Percentiles rank a stretch among this genome's conserved stretches.
phyloP scores from a whole-genome alignment of 2,797 vertebrate genomes.

The Danionella dracula region DNA sequence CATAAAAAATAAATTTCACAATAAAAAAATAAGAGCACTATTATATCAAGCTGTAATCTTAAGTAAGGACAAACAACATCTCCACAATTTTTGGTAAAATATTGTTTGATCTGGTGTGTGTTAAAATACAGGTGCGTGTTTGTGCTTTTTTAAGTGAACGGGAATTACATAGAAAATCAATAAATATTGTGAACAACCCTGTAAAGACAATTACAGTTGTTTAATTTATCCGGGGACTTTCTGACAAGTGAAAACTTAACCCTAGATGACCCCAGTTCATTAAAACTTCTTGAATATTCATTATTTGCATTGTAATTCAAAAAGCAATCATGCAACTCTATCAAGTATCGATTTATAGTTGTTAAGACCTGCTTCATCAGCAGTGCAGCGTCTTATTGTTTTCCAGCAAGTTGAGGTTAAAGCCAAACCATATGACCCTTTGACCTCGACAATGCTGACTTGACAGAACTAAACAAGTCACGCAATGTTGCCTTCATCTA shows the following conservation, averaged over 20 bases:
- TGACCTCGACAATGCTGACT: conserved; percentile 46
- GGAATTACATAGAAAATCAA: too few species aligned
- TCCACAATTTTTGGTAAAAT: too few species aligned
- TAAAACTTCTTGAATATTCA: conserved; percentile 9
- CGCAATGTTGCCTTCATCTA: neutral
- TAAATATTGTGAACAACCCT: too few species aligned
- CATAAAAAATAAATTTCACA: too few species aligned
- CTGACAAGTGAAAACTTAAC: neutral
- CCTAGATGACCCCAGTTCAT: neutral
- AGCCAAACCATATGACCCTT: conserved; percentile 45
- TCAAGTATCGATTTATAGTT: conserved; percentile 13
- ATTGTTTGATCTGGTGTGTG: too few species aligned
- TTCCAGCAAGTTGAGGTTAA: conserved; percentile 40
- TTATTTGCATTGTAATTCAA: neutral
- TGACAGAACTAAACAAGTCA: conserved; percentile 21
- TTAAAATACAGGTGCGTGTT: too few species aligned
- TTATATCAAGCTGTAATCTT: too few species aligned
- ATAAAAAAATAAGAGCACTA: too few species aligned
- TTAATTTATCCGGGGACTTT: too few species aligned
- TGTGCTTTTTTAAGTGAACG: too few species aligned
- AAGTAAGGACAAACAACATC: too few species aligned
- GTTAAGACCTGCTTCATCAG: neutral
- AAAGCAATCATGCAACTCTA: neutral
- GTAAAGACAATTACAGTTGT: too few species aligned
- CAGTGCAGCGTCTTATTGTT: conserved; percentile 1